Evolutionary conservation across 1,140 invertebrate genomes (phyloP), one percentile per base, ranked within the genome.

Genomic region (Drusus annulatus): DNA sequence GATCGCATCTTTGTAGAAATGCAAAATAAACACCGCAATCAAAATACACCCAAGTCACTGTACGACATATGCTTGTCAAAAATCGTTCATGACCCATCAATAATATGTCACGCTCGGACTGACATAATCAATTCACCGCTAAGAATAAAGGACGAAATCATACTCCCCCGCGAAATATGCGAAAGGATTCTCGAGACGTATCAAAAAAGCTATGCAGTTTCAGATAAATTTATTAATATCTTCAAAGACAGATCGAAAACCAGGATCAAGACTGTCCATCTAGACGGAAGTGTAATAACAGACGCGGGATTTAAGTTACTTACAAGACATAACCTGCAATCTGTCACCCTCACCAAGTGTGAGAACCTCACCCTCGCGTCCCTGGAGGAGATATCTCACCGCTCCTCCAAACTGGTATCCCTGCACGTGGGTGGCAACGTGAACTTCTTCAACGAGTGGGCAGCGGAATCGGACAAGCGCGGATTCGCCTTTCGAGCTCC

Each of bases 331-430:
- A 91, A 93, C 76, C 89, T 96, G 28, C 87, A 91, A 10, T 93
- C 94, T 79, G 86, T 98, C 58, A 93, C 96, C 80, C 89, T 97
- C 76, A 91, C 91, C 52, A 92, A 95, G 81, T 96, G 95, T 86
- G 88, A 89, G 56, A 90, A 91, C 63, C 86, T 96, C n/a, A 93
- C 93, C 0, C 87, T 90, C 68, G 85, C 87, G 2, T 91, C 92
- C 10, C 89, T 94, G 13, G 88, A 91, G 89, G 89, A 19, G 85
- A 90, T 52, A 89, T 90, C 83, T 0, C 85, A 85, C 1, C 65
- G 85, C 3, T 86, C 85, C 15, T 84, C 86, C 73, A 80, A 86
- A 15, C 69, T 86, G 16, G 81, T 85, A 17, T 85, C 86, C 60
- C 85, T 86, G 78, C 84, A 86, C 50, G 83, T 52, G 36, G 52